phyloP scores from a whole-genome alignment of 2,888 invertebrate species.

The Aporophyla lueneburgensis region DNA sequence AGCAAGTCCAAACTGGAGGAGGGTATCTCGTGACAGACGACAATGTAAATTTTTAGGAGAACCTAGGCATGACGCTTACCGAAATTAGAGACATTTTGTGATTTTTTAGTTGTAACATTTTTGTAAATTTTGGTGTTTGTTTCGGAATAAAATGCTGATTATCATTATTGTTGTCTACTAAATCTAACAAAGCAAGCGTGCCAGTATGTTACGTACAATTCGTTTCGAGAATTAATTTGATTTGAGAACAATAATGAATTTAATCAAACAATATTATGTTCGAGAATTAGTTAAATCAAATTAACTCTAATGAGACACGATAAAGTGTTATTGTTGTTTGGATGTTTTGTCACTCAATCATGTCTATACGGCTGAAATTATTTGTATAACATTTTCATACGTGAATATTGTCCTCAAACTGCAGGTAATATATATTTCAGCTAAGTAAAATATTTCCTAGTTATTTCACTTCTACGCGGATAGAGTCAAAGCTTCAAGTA shows the following conservation, averaged over 20 bases:
- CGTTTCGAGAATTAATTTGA: neutral
- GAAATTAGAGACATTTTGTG: no score
- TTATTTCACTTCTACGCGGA: no score
- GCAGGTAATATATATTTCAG: neutral
- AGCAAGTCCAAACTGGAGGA: no score
- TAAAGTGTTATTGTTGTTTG: neutral
- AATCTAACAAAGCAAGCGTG: constrained; percentile 8
- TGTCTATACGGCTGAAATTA: neutral
- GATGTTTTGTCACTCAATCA: neutral
- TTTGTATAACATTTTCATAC: neutral
- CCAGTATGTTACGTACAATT: constrained; percentile 9
- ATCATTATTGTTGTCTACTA: neutral
- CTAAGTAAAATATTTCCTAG: neutral
- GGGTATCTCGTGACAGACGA: no score
- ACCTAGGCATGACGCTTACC: no score
- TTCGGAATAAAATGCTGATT: no score
- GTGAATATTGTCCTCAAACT: neutral
- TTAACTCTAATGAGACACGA: neutral
- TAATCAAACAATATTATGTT: neutral
- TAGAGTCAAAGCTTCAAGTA: neutral
- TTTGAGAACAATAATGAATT: neutral
- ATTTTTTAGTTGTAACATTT: no score
- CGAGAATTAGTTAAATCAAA: neutral
- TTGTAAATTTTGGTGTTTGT: no score
- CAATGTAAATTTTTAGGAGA: no score